phyloP scores from a whole-genome alignment of 30 jellyfish, hydroid and myxozoan species.

The Pseudorhiza aurosa region DNA sequence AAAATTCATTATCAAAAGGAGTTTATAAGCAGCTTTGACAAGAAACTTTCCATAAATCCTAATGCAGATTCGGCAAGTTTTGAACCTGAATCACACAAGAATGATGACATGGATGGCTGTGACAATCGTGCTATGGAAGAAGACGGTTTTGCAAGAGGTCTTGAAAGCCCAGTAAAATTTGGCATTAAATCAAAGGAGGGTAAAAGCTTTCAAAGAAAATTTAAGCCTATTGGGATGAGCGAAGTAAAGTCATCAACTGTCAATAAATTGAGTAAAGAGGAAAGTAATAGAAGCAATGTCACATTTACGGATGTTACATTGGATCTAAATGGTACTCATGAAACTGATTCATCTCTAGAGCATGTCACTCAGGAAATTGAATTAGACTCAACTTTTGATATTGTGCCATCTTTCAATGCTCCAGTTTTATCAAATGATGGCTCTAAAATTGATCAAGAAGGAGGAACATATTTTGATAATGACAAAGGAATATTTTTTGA shows the following conservation, averaged over 20 bases:
- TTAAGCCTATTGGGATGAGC: conserved; percentile 24
- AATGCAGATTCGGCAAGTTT: too few species aligned
- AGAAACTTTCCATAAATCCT: too few species aligned
- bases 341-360: conserved; percentile 52
- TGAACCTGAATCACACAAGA: too few species aligned
- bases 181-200: conserved; percentile 21
- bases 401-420: background rate
- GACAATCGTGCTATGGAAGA: too few species aligned
- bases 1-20: too few species aligned
- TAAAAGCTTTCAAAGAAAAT: conserved; percentile 9
- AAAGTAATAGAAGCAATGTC: too few species aligned
- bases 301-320: too few species aligned
- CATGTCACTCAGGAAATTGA: conserved; percentile 53
- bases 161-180: conserved; percentile 8
- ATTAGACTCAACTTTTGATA: conserved; percentile 36
- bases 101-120: too few species aligned
- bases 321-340: background rate
- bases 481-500: background rate
- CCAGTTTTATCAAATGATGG: background rate
- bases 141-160: background rate
- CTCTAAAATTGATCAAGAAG: background rate
- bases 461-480: background rate
- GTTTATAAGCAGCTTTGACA: too few species aligned
- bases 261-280: too few species aligned
- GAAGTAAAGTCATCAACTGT: background rate